Evolutionary conservation across 2,113 vertebrate genomes (phyloP).

Genomic region (Rhineura floridana): DNA sequence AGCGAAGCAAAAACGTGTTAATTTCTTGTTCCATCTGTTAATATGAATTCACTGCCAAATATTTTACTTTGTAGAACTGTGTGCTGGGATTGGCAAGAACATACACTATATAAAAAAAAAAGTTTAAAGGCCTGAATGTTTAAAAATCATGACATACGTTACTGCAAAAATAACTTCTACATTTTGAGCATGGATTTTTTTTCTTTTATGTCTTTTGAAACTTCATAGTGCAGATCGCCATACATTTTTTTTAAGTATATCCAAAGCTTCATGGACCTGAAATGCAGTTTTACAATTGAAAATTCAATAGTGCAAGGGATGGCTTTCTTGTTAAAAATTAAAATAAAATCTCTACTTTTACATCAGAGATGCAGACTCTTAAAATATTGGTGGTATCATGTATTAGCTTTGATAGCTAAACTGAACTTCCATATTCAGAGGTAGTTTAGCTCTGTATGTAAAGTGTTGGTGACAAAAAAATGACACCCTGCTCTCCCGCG

Average conservation of each 20-base stretch:
- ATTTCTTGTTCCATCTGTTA: conserved; percentile 99
- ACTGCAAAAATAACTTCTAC: conserved; percentile 86
- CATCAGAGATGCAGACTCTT: conserved; percentile 1
- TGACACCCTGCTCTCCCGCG: no score
- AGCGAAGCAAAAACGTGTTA: conserved; percentile 97
- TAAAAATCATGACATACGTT: conserved; percentile 88
- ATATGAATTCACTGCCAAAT: conserved; percentile 99
- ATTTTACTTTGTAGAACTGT: conserved; percentile 90
- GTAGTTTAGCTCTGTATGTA: neutral
- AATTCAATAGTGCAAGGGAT: conserved; percentile 54
- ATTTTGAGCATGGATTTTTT: conserved; percentile 79
- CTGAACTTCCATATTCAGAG: neutral
- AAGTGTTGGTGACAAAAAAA: neutral
- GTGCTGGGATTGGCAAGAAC: conserved; percentile 89
- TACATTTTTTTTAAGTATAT: conserved; percentile 67
- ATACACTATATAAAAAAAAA: conserved; percentile 85
- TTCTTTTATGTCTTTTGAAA: conserved; percentile 83
- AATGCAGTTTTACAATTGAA: conserved; percentile 26
- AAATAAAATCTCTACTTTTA: conserved; percentile 35
- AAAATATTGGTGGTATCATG: neutral
- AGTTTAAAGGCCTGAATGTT: conserved; percentile 89
- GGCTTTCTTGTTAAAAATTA: conserved; percentile 53
- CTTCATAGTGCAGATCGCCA: conserved; percentile 70
- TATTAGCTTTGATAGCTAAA: neutral
- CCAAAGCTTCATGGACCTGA: conserved; percentile 44